A percentile compares a stretch with the other conserved stretches of the same genome.
Evolutionary conservation across 2,888 invertebrate genomes (phyloP).

Genomic region (Mycogona germanica): DNA sequence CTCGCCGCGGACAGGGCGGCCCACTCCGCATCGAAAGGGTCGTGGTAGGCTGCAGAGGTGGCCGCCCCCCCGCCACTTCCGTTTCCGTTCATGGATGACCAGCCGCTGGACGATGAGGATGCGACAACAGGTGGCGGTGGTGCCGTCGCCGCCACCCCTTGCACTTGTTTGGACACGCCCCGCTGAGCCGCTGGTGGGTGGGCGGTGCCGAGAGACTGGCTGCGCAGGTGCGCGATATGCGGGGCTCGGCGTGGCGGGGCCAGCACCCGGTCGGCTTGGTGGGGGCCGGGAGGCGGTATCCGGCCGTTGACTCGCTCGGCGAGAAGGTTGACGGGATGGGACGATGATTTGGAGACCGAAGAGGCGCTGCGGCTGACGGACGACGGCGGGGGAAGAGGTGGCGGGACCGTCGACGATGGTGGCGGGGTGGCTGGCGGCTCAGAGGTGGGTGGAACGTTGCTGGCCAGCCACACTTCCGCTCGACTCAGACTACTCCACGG

Average conservation of each 20-base stretch:
- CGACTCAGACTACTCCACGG: constrained; percentile 20
- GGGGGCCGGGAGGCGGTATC: constrained; percentile 19
- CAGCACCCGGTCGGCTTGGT: constrained; percentile 19
- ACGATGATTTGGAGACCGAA: constrained; percentile 63
- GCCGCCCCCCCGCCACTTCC: constrained; percentile 10
- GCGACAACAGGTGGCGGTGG: constrained; percentile 6
- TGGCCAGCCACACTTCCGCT: constrained; percentile 24
- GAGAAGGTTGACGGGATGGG: constrained; percentile 19
- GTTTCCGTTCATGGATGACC: constrained; percentile 14
- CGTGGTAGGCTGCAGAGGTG: constrained; percentile 28
- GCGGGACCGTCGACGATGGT: constrained; percentile 24
- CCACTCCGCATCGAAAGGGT: constrained; percentile 80
- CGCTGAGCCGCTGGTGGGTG: constrained; percentile 16
- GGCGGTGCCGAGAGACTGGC: constrained; percentile 42
- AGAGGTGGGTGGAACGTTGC: constrained; percentile 10
- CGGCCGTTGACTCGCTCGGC: constrained; percentile 17
- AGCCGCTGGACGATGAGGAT: constrained; percentile 6
- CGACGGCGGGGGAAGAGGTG: constrained; percentile 30
- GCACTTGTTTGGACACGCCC: too few species aligned
- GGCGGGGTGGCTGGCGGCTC: constrained; percentile 13
- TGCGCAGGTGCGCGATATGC: constrained; percentile 39
- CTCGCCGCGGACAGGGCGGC: constrained; percentile 47
- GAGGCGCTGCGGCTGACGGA: constrained; percentile 51
- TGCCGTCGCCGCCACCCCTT: constrained; percentile 17
- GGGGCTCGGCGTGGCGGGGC: constrained; percentile 41